Percentiles rank a stretch among this genome's conserved stretches.
phyloP scores from a whole-genome alignment of 2,797 vertebrate species.

The Iguana delicatissima region DNA sequence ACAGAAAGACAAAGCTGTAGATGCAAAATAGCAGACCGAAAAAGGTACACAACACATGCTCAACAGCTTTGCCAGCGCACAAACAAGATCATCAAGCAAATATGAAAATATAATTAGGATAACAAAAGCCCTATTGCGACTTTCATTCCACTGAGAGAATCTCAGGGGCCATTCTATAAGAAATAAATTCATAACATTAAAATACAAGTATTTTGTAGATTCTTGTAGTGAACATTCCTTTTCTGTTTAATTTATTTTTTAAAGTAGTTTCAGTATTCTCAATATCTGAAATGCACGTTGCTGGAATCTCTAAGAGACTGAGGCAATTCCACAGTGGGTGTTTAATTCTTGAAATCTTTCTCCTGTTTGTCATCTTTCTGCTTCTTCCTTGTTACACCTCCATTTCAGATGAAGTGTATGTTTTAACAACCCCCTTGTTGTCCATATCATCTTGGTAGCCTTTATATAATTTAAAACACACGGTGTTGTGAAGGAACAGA shows the following conservation, averaged over 20 bases:
- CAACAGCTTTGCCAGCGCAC: neutral
- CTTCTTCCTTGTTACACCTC: constrained; percentile 49
- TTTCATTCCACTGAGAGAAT: neutral
- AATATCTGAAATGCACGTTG: constrained; percentile 78
- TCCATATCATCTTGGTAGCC: constrained; percentile 59
- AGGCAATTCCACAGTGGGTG: constrained; percentile 66
- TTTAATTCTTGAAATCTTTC: constrained; percentile 46
- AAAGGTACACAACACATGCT: neutral
- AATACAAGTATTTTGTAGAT: neutral
- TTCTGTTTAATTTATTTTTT: constrained; percentile 73
- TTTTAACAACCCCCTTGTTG: constrained; percentile 65
- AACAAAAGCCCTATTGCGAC: neutral
- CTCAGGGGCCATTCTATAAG: neutral
- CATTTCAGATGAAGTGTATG: constrained; percentile 59
- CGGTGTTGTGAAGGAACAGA: constrained; percentile 19
- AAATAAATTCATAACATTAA: neutral
- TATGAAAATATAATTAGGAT: neutral
- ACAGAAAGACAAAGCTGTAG: too few relatives aligned
- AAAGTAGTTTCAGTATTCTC: constrained; percentile 80
- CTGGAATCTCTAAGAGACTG: constrained; percentile 72
- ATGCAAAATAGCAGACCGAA: neutral
- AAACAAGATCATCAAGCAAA: neutral
- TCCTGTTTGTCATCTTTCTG: constrained; percentile 37
- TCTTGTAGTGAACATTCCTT: neutral
- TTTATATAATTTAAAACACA: constrained; percentile 66